Conservation (phyloP, 2,113 vertebrate genomes). For the Tretioscincus oriximinensis region DNA sequence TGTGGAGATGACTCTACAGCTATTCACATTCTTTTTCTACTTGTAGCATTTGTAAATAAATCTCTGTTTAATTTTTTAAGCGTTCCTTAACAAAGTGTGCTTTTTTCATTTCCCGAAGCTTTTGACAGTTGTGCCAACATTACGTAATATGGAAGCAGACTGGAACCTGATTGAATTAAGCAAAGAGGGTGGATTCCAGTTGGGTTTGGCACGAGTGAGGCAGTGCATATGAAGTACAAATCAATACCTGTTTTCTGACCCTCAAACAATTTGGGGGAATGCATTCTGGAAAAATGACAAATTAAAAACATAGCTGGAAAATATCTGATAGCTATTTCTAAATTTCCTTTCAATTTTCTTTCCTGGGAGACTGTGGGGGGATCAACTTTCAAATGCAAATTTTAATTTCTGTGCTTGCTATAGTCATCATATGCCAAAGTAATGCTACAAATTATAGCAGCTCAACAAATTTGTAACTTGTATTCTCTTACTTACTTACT, state of each 20-base stretch:
- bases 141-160: neutral
- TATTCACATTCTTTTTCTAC: no score
- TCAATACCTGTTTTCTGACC: neutral
- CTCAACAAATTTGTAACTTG: neutral
- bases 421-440: neutral
- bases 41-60: no score
- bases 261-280: neutral
- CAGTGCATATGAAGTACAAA: neutral
- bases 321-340: neutral
- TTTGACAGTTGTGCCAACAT: no score
- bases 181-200: neutral
- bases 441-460: neutral
- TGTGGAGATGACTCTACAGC: no score
- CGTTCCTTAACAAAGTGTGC: no score
- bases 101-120: no score
- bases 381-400: neutral
- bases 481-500: neutral
- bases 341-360: neutral
- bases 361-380: neutral
- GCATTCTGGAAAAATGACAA: neutral
- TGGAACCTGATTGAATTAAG: neutral
- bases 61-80: no score
- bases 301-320: neutral
- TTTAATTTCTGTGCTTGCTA: neutral
- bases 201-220: neutral